A percentile compares a stretch with the other conserved stretches of the same genome.
Conservation (phyloP, 37 sponge, comb jelly and placozoan genomes). For the Bolinopsis microptera region DNA sequence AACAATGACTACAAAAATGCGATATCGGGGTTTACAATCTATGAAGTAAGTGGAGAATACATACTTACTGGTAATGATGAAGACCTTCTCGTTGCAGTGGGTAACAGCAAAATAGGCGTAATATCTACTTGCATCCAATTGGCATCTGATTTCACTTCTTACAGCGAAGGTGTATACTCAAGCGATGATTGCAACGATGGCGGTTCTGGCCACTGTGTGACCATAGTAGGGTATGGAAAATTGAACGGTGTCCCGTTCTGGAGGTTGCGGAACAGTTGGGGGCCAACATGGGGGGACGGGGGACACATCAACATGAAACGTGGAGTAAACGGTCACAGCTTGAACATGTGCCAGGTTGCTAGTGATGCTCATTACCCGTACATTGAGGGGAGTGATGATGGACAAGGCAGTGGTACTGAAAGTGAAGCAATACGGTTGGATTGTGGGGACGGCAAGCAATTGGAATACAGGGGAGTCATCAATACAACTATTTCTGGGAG, state of each 20-base stretch:
- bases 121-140: background rate
- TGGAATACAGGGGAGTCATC: background rate
- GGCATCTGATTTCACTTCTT: background rate
- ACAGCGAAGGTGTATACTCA: background rate
- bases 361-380: background rate
- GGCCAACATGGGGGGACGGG: background rate
- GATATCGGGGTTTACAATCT: background rate
- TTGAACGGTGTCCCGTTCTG: background rate
- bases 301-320: conserved; percentile 39
- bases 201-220: background rate
- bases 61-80: background rate
- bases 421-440: background rate
- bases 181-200: background rate
- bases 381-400: background rate
- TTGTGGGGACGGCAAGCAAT: background rate
- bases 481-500: background rate
- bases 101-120: background rate
- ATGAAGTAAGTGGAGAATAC: background rate
- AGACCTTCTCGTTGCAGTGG: background rate
- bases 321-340: background rate
- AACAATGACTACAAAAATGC: background rate
- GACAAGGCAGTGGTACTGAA: background rate
- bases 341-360: background rate
- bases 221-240: conserved; percentile 15
- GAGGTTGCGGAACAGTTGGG: conserved; percentile 35